These are phyloP conservation scores for Cosmopolites sordidus DNA, from an alignment of 2,888 invertebrate genomes.

Conservation along the genomic window DNA sequence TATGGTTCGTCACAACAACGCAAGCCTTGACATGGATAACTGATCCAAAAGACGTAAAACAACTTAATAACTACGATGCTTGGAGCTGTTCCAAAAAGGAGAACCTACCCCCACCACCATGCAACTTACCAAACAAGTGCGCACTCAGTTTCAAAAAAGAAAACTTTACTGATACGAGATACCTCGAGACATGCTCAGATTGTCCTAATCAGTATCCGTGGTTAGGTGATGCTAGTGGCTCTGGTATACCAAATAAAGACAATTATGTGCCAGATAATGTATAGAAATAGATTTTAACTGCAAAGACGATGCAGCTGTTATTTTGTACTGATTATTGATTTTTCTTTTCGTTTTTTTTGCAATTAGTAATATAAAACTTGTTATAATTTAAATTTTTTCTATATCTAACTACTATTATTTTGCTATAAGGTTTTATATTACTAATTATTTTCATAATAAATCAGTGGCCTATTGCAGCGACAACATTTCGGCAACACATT, in stretches of 20 bases:
- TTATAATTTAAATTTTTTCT: too few relatives aligned
- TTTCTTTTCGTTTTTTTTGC: too few relatives aligned
- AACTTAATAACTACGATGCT: conserved; percentile 68
- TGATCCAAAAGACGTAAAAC: conserved; percentile 69
- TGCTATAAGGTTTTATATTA: too few relatives aligned
- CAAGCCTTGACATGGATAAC: conserved; percentile 90
- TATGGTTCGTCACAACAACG: conserved; percentile 81
- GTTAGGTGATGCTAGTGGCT: conserved; percentile 82
- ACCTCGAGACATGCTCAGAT: conserved; percentile 82
- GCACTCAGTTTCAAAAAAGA: conserved; percentile 73
- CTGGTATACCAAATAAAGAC: conserved; percentile 73
- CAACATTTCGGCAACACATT: too few relatives aligned
- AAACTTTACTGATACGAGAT: conserved; percentile 77
- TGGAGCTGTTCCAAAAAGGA: conserved; percentile 75
- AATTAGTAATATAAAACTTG: too few relatives aligned
- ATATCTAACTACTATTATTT: too few relatives aligned
- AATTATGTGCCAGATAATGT: conserved; percentile 74
- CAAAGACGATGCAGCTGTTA: background rate
- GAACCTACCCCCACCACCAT: conserved; percentile 67
- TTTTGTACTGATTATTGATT: too few relatives aligned
- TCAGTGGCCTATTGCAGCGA: too few relatives aligned
- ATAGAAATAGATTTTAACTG: conserved; percentile 20
- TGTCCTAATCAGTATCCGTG: conserved; percentile 85
- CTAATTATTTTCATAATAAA: too few relatives aligned
- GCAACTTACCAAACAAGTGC: conserved; percentile 78